Evolutionary conservation across 2,888 invertebrate species (phyloP), one percentile per base, ranked within the genome.

Genomic region (Lepas anatifera): DNA sequence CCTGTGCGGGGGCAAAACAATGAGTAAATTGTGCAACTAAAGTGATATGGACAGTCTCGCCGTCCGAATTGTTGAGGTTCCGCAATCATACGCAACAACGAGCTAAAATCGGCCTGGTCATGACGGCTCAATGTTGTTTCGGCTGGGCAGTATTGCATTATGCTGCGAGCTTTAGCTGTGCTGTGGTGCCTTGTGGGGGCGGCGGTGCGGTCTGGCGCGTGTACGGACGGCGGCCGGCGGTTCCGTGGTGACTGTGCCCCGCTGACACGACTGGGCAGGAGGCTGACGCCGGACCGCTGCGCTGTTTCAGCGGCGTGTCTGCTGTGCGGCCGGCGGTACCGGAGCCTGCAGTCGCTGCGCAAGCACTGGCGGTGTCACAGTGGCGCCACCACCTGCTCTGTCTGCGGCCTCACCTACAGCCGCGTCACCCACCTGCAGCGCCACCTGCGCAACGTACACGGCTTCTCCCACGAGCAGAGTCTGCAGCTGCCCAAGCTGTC

Each of bases 381-480:
- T 22, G 58, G 32, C 32, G 58, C 58, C 58, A 58, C 58, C 58
- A 58, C 58, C 18, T 58, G 58, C 58, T 22, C 32, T 29, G 18
- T 58, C 32, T 58, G 58, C 58, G 58, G 58, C 58, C 18, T 32
- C 32, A 25, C 25, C 18, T 25, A 18, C 32, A 58, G 58, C 32
- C 58, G 58, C 58, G 58, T 58, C 18, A 25, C 58, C 4, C 58
- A 58, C 32, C 58, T 58, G 58, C 32, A 58, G 27, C 58, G 58
- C 18, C 58, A 58, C 32, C 58, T 58, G 58, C 58, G 58, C 58
- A 58, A 58, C 58, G 58, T 58, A 22, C 58, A 58, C 58, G 18
- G 32, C 58, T 32, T 58, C 16, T 25, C 29, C 3, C 52, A 29
- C 29, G 52, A 52, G 29, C 13, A 52, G 25, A 13, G 13, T 16